These are phyloP conservation scores for Poecilia wingei DNA, from an alignment of 2,797 vertebrate genomes.

Conservation along the genomic window DNA sequence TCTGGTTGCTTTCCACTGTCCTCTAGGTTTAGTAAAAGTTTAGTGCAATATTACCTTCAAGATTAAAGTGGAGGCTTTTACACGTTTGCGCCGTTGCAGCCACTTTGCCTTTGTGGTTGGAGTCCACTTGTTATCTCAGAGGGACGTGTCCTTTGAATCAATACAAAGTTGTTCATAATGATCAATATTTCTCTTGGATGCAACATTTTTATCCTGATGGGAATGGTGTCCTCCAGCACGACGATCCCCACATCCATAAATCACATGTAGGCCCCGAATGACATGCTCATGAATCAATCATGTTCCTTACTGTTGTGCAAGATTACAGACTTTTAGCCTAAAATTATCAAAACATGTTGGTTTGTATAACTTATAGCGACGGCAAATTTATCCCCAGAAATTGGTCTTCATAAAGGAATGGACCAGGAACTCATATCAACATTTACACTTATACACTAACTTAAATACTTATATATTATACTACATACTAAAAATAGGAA, in stretches of 20 bases:
- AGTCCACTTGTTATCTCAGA: not conserved
- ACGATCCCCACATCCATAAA: not conserved
- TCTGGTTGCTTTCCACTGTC: not conserved
- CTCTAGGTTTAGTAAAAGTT: not conserved
- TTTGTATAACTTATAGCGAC: not conserved
- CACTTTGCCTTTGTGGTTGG: not conserved
- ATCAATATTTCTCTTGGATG: slow-evolving; percentile 2
- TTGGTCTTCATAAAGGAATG: not conserved
- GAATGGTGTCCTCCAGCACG: not conserved
- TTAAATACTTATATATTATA: no score
- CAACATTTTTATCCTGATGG: not conserved
- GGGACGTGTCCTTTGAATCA: not conserved
- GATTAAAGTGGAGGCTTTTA: not conserved
- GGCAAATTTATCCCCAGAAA: not conserved
- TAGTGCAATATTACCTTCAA: not conserved
- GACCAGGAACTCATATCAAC: not conserved
- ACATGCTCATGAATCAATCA: not conserved
- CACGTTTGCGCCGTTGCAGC: not conserved
- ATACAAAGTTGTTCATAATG: not conserved
- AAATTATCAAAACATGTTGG: not conserved
- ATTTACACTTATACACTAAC: not conserved
- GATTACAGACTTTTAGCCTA: not conserved
- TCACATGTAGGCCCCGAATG: not conserved
- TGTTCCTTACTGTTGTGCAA: not conserved
- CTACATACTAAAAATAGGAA: not conserved